Evolutionary conservation across 2,797 vertebrate genomes (phyloP).

Genomic region (Poecilia picta): DNA sequence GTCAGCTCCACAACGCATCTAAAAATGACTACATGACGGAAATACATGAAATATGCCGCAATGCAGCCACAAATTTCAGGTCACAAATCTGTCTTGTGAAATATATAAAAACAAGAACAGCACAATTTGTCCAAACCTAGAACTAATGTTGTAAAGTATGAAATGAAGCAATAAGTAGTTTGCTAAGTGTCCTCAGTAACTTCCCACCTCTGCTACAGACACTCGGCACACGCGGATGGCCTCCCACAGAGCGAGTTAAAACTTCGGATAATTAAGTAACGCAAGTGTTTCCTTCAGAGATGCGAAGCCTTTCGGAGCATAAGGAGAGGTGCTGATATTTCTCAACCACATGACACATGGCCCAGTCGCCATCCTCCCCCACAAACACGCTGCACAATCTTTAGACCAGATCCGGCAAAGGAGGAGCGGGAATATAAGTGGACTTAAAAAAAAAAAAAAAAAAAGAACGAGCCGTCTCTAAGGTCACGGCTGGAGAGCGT

Average conservation of each 20-base stretch:
- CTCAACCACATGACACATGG: slow-evolving; percentile 76
- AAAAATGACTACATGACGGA: not conserved
- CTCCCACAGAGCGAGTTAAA: slow-evolving; percentile 31
- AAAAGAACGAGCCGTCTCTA: slow-evolving; percentile 3
- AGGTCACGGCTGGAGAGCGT: slow-evolving; percentile 22
- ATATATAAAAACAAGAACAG: not conserved
- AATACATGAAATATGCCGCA: not conserved
- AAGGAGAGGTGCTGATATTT: slow-evolving; percentile 79
- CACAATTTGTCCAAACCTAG: not conserved
- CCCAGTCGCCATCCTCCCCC: slow-evolving; percentile 69
- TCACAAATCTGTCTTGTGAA: not conserved
- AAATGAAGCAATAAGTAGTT: not conserved
- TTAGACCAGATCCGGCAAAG: slow-evolving; percentile 60
- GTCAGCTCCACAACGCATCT: not conserved
- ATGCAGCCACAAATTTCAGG: not conserved
- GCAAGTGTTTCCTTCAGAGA: slow-evolving; percentile 60
- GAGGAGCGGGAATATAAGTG: slow-evolving; percentile 35
- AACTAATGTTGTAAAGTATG: not conserved
- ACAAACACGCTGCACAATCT: slow-evolving; percentile 61
- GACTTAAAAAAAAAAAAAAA: slow-evolving; percentile 33
- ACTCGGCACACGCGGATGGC: slow-evolving; percentile 17
- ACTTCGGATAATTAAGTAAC: slow-evolving; percentile 48
- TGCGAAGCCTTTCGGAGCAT: slow-evolving; percentile 71
- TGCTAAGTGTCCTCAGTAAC: not conserved
- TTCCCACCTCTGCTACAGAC: slow-evolving; percentile 20